Conservation (phyloP, 1,140 invertebrate genomes). For the Grapholita molesta region DNA sequence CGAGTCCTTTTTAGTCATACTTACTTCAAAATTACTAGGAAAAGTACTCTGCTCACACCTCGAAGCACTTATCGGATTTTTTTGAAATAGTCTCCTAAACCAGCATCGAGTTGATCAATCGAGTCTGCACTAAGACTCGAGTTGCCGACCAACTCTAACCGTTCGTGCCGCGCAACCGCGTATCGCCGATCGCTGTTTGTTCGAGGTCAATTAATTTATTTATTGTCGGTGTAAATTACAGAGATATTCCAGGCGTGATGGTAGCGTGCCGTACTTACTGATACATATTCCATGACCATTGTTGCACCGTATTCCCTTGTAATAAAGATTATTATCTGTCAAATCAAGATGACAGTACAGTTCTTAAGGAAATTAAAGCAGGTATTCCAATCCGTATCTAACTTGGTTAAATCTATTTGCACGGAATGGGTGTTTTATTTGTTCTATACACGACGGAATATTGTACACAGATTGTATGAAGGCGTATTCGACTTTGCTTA, state of each 20-base stretch:
- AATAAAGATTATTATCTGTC: too few relatives aligned
- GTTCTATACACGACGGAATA: background rate
- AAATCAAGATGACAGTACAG: too few relatives aligned
- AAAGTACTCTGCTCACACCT: too few relatives aligned
- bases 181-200: constrained; percentile 7
- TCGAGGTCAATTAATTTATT: constrained; percentile 18
- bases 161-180: background rate
- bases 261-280: background rate
- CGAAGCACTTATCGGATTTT: too few relatives aligned
- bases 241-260: constrained; percentile 14
- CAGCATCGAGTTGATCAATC: too few relatives aligned
- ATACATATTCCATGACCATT: too few relatives aligned
- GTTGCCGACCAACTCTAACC: too few relatives aligned
- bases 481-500: background rate
- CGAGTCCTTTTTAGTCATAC: too few relatives aligned
- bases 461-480: background rate
- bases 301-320: too few relatives aligned
- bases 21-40: too few relatives aligned
- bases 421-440: background rate
- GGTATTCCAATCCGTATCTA: background rate
- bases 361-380: background rate
- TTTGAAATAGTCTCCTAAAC: too few relatives aligned
- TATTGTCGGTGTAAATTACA: constrained; percentile 14
- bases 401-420: background rate
- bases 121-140: too few relatives aligned